Conservation (phyloP, 2,888 invertebrate genomes). For the Dinocampus coccinellae region DNA sequence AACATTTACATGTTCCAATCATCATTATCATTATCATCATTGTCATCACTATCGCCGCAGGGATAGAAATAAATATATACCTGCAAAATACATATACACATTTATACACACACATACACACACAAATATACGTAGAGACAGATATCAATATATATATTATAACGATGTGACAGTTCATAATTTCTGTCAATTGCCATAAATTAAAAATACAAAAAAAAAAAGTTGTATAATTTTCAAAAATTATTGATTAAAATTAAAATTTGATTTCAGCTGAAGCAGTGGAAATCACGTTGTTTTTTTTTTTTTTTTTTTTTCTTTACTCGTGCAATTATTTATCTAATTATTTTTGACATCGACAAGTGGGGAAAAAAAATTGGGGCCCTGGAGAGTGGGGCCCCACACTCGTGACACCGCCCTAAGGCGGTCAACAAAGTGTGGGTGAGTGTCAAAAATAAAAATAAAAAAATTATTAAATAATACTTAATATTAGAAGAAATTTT, state of each 20-base stretch:
- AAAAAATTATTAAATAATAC: not conserved
- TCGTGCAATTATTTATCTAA: too few species aligned
- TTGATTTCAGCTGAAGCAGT: constrained; percentile 64
- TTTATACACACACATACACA: not conserved
- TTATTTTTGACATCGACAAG: constrained; percentile 55
- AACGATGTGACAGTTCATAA: not conserved
- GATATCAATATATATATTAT: not conserved
- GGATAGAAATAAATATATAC: not conserved
- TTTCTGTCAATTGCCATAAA: too few species aligned
- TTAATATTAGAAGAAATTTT: constrained; percentile 21
- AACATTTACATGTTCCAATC: not conserved
- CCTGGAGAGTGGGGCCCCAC: constrained; percentile 64
- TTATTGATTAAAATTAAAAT: not conserved
- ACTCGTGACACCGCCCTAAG: constrained; percentile 58
- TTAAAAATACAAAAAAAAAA: too few species aligned
- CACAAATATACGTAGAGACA: not conserved
- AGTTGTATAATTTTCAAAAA: not conserved
- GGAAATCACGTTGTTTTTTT: constrained; percentile 52
- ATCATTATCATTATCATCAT: not conserved
- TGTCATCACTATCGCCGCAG: not conserved
- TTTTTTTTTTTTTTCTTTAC: constrained; percentile 36
- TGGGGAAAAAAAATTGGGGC: constrained; percentile 57
- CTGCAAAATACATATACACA: not conserved
- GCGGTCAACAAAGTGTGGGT: constrained; percentile 53
- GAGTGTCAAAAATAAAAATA: constrained; percentile 25